These are phyloP conservation scores for Coenobita brevimanus DNA, from an alignment of 1,140 invertebrate species.

Conservation along the genomic window DNA sequence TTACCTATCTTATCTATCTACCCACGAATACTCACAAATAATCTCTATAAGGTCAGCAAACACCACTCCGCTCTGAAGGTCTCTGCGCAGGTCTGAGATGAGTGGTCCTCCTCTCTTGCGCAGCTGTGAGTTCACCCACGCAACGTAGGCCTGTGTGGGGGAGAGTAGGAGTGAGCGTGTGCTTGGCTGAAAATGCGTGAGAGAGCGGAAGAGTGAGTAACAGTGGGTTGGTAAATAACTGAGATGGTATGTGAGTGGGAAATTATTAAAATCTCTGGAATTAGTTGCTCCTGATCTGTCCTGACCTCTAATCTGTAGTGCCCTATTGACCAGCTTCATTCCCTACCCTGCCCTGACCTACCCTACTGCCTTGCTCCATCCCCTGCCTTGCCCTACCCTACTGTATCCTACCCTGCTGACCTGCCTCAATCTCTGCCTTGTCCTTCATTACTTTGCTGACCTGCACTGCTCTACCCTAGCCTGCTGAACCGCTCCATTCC, in stretches of 20 bases:
- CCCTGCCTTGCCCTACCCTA: too few species aligned
- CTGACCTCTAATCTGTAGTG: too few species aligned
- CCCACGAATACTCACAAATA: constrained; percentile 72
- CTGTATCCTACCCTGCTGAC: too few species aligned
- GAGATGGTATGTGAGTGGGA: not conserved
- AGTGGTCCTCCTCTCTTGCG: constrained; percentile 73
- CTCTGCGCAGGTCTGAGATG: constrained; percentile 74
- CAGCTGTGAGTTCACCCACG: constrained; percentile 75
- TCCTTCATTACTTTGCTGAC: too few species aligned
- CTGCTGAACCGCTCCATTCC: not conserved
- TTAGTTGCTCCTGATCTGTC: too few species aligned
- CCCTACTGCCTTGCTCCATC: too few species aligned
- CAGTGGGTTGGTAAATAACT: not conserved
- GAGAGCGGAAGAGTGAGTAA: not conserved
- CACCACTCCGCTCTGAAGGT: constrained; percentile 74
- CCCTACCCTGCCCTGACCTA: too few species aligned
- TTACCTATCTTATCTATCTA: not conserved
- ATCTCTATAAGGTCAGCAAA: constrained; percentile 75
- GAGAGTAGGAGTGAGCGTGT: constrained; percentile 29
- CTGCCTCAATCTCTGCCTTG: too few species aligned
- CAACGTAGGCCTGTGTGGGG: constrained; percentile 73
- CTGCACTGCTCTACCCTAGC: too few species aligned
- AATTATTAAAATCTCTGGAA: too few species aligned
- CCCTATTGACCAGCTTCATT: too few species aligned
- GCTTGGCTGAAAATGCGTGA: not conserved